Evolutionary conservation across 2,888 invertebrate species (phyloP), one percentile per base, ranked within the genome.

Genomic region (Drosophila monieri): DNA sequence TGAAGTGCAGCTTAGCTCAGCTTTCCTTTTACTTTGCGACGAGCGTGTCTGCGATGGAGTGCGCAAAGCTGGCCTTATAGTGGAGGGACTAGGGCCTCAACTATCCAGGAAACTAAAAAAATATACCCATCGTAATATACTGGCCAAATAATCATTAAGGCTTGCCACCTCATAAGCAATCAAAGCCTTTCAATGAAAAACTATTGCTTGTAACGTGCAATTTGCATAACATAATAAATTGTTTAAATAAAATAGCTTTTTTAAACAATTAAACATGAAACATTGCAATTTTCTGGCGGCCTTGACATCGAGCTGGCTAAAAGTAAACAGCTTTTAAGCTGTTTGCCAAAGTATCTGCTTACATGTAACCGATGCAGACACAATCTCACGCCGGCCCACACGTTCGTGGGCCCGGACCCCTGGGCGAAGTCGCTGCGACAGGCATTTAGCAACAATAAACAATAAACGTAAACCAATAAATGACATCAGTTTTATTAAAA

Each of bases 391-490:
- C 67, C 68, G 39, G 18, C 23, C 44, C 67, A 27, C 66, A 44
- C 47, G 15, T 1, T 32, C 41, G 30, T 23, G 4, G 21, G 35
- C 30, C 30, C 65, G 44, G 66, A 66, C 18, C 55, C 6, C 18
- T 37, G 58, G 58, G 58, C 43, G 18, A 58, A 56, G 49, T 51
- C 58, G 15, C 47, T 37, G 41, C 30, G 52, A 68, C 72, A 54
- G 48, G 48, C 73, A 61, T 72, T 69, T 72, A 69, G 53, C 73
- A 25, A 69, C 73, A 69, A 71, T 73, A 70, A 85, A 78, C 60
- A 80, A 80, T 67, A 86, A 69, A 66, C 66, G 69, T 69, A 68
- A 39, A 67, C 67, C 81, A 78, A 80, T 85, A 80, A 85, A 66
- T 70, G 80, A 85, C 85, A 85, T 56, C 55, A 61, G 65, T 72